Percentiles rank a stretch among this genome's conserved stretches.
Conservation (phyloP, 2,888 invertebrate genomes). For the Thymelicus lineola region DNA sequence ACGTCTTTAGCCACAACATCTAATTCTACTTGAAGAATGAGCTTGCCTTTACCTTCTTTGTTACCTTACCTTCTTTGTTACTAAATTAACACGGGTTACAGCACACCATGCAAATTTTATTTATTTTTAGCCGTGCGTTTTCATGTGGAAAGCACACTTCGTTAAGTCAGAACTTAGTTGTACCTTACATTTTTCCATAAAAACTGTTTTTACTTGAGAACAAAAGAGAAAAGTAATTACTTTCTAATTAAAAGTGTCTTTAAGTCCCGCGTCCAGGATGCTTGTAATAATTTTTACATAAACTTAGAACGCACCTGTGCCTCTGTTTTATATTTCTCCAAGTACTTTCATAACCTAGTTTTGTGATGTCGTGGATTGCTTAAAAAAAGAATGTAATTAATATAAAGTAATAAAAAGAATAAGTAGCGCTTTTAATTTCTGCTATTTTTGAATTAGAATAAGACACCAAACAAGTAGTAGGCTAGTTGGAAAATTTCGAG, state of each 20-base stretch:
- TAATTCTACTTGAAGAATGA: too few species aligned
- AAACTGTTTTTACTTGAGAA: constrained; percentile 25
- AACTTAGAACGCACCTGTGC: constrained; percentile 16
- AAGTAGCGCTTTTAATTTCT: too few species aligned
- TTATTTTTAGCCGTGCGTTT: too few species aligned
- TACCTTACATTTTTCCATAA: constrained; percentile 20
- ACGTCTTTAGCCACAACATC: too few species aligned
- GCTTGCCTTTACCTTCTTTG: too few species aligned
- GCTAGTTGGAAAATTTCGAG: too few species aligned
- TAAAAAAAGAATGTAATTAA: background rate
- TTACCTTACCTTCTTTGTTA: too few species aligned
- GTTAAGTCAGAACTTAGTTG: constrained; percentile 5
- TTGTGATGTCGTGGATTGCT: background rate
- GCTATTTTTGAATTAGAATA: too few species aligned
- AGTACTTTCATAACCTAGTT: constrained; percentile 22
- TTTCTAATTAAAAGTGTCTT: constrained; percentile 35
- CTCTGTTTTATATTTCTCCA: constrained; percentile 22
- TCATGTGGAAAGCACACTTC: background rate
- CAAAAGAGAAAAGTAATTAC: constrained; percentile 34
- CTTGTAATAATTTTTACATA: constrained; percentile 22
- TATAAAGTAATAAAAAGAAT: too few species aligned
- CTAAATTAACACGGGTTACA: too few species aligned
- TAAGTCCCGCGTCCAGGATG: constrained; percentile 5
- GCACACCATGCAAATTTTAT: too few species aligned
- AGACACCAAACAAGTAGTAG: too few species aligned